Percentiles rank a stretch among this genome's conserved stretches.
phyloP scores from a whole-genome alignment of 2,797 vertebrate genomes.

The Gallinago nigripennis region DNA sequence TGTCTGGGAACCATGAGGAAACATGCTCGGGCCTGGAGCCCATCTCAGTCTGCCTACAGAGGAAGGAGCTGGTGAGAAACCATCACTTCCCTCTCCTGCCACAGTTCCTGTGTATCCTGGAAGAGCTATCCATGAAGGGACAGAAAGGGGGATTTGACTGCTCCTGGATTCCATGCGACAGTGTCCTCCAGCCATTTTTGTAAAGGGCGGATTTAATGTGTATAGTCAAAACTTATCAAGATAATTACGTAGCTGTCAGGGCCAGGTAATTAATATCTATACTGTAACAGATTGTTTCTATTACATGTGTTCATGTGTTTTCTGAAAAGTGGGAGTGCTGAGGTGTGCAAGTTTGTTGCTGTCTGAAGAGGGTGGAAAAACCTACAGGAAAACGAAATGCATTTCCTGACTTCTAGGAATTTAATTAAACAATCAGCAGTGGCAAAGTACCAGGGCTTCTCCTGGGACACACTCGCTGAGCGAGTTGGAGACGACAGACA shows the following conservation, averaged over 20 bases:
- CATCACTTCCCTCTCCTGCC: background rate
- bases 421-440: background rate
- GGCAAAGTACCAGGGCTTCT: background rate
- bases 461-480: fast-evolving
- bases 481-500: background rate
- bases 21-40: fast-evolving
- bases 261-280: background rate
- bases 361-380: background rate
- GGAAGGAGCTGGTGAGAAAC: background rate
- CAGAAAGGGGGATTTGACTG: background rate
- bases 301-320: background rate
- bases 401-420: background rate
- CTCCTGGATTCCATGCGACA: background rate
- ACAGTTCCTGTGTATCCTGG: background rate
- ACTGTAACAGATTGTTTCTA: background rate
- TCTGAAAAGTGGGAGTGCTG: background rate
- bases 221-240: background rate
- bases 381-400: background rate
- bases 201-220: background rate
- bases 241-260: background rate
- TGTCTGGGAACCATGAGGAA: background rate
- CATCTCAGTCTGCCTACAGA: background rate
- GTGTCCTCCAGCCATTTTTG: background rate
- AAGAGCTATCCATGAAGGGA: background rate
- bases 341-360: background rate